Percentiles rank a stretch among this genome's conserved stretches.
Evolutionary conservation across 2,888 invertebrate species (phyloP).

Genomic region (Acanthosoma haemorrhoidale): DNA sequence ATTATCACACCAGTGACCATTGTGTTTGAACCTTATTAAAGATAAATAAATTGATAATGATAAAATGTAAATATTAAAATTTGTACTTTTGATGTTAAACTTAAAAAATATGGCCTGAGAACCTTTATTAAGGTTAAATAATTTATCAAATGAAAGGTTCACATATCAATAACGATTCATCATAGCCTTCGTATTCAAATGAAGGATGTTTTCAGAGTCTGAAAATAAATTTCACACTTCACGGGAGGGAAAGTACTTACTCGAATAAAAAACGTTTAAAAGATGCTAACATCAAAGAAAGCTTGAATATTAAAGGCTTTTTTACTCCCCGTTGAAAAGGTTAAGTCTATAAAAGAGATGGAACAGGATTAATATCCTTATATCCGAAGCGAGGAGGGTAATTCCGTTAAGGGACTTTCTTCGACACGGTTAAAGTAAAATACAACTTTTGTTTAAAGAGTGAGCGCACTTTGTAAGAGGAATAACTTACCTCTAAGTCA

Average conservation of each 20-base stretch:
- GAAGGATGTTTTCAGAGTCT: too few species aligned
- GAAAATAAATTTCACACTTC: not conserved
- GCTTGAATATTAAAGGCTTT: not conserved
- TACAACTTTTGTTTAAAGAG: conserved; percentile 7
- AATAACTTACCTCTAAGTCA: not conserved
- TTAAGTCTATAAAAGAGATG: not conserved
- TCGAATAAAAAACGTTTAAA: not conserved
- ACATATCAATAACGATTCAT: too few species aligned
- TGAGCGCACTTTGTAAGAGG: not conserved
- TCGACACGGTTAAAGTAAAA: not conserved
- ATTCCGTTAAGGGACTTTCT: not conserved
- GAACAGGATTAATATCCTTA: not conserved
- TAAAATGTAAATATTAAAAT: too few species aligned
- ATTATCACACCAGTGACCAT: too few species aligned
- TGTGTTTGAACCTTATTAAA: too few species aligned
- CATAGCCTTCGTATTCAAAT: too few species aligned
- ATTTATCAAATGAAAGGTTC: too few species aligned
- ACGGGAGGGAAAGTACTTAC: not conserved
- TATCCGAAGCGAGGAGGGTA: not conserved
- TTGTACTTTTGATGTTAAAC: too few species aligned
- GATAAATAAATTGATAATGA: too few species aligned
- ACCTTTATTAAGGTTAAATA: too few species aligned
- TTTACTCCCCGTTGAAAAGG: not conserved
- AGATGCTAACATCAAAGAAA: not conserved
- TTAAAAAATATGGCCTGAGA: too few species aligned